Percentiles rank a stretch among this genome's conserved stretches.
These are phyloP conservation scores for Condylura cristata DNA, from an alignment of 2,113 vertebrate species.

Conservation along the genomic window DNA sequence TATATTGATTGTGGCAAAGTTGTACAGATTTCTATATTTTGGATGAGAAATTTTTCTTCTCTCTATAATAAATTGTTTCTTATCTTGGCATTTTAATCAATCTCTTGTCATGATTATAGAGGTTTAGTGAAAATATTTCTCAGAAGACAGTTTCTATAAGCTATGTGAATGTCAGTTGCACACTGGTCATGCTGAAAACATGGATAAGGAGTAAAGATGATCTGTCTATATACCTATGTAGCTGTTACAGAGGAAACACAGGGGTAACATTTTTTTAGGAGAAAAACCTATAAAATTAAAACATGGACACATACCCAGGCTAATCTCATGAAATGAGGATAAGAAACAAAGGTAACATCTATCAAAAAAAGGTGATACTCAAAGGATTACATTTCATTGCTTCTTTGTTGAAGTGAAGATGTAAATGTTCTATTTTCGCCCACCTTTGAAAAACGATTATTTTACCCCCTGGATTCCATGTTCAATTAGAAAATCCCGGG, in stretches of 20 bases:
- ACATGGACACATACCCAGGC: conserved; percentile 82
- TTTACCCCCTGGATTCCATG: conserved; percentile 83
- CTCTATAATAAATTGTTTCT: conserved; percentile 99
- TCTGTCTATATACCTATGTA: conserved; percentile 67
- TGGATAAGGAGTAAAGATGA: conserved; percentile 71
- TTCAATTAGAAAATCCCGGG: conserved; percentile 81
- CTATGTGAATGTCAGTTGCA: conserved; percentile 73
- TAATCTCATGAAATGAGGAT: conserved; percentile 82
- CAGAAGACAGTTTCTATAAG: conserved; percentile 75
- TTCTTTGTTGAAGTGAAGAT: conserved; percentile 85
- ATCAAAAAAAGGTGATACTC: conserved; percentile 81
- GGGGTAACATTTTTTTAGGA: conserved; percentile 56
- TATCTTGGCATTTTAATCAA: conserved; percentile 94
- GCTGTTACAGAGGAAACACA: conserved; percentile 74
- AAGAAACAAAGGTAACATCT: conserved; percentile 83
- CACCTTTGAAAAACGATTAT: conserved; percentile 80
- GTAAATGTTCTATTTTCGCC: conserved; percentile 79
- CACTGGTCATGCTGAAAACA: conserved; percentile 75
- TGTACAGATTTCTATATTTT: conserved; percentile 99
- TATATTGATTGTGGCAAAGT: conserved; percentile 99
- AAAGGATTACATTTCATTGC: conserved; percentile 85
- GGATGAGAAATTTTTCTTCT: conserved; percentile 99
- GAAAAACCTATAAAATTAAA: conserved; percentile 69
- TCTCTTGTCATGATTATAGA: conserved; percentile 90
- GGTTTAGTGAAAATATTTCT: conserved; percentile 81